A percentile compares a stretch with the other conserved stretches of the same genome.
Conservation (phyloP, 2,888 invertebrate species). For the Hyposoter didymator region DNA sequence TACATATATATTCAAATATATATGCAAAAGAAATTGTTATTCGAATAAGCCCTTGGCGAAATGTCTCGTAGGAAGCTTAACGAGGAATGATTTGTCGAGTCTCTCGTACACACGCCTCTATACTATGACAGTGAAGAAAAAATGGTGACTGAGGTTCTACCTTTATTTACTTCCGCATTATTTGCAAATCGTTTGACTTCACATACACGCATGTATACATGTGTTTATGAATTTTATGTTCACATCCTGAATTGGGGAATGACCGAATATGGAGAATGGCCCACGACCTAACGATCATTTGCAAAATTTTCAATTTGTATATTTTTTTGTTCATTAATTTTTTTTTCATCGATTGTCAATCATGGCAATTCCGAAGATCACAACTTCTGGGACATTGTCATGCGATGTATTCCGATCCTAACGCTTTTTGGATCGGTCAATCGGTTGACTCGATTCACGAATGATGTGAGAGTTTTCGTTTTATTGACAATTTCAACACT, state of each 20-base stretch:
- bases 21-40: slow-evolving; percentile 43
- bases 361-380: background rate
- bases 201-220: background rate
- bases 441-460: background rate
- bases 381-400: background rate
- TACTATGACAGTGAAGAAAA: slow-evolving; percentile 50
- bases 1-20: slow-evolving; percentile 4
- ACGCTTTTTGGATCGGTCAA: background rate
- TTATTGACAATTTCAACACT: background rate
- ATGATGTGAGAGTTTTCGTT: background rate
- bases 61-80: slow-evolving; percentile 50
- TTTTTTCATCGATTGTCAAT: background rate
- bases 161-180: slow-evolving; percentile 59
- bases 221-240: background rate
- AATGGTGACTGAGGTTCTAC: slow-evolving; percentile 59
- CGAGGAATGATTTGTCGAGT: slow-evolving; percentile 65
- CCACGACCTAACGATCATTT: background rate
- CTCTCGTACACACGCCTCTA: slow-evolving; percentile 32
- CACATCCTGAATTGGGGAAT: background rate
- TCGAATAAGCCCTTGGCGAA: slow-evolving; percentile 57
- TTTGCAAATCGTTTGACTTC: slow-evolving; percentile 1
- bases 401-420: background rate
- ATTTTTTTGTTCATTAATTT: background rate
- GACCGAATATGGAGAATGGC: background rate
- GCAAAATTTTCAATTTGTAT: background rate